phyloP scores from a whole-genome alignment of 1,140 invertebrate species.

The Drosophila ogumai region DNA sequence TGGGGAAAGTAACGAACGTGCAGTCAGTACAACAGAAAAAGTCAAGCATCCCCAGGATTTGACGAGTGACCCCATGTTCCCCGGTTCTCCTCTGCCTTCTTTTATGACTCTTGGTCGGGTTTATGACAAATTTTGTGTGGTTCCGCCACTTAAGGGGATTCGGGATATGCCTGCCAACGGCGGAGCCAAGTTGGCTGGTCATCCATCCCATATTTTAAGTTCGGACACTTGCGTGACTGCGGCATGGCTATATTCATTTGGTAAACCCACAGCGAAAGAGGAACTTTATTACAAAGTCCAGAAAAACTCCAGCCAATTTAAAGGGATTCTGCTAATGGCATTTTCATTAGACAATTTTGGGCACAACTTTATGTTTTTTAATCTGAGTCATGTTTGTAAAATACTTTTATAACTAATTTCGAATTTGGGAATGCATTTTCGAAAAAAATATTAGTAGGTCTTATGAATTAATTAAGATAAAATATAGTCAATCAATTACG shows the following conservation, averaged over 20 bases:
- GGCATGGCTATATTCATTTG: not conserved
- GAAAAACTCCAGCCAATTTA: not conserved
- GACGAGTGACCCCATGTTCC: constrained; percentile 18
- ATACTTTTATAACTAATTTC: not conserved
- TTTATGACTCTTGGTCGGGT: constrained; percentile 58
- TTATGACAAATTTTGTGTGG: constrained; percentile 64
- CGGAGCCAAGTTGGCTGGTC: constrained; percentile 17
- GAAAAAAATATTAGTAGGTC: not conserved
- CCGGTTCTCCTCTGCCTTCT: constrained; percentile 13
- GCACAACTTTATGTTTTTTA: not conserved
- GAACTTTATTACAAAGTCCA: constrained; percentile 3
- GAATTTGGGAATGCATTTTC: not conserved
- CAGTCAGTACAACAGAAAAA: constrained; percentile 37
- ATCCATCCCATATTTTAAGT: constrained; percentile 31
- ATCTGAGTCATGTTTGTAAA: not conserved
- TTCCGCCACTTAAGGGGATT: constrained; percentile 50
- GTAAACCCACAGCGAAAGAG: not conserved
- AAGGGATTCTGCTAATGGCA: not conserved
- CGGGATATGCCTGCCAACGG: constrained; percentile 1
- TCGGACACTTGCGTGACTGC: constrained; percentile 35
- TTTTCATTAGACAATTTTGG: not conserved
- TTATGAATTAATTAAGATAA: not conserved
- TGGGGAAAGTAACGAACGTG: constrained; percentile 31
- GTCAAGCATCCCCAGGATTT: constrained; percentile 17
- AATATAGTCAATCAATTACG: not conserved